These are phyloP conservation scores for Drosophila serrata DNA, from an alignment of 1,140 invertebrate species.

Conservation along the genomic window DNA sequence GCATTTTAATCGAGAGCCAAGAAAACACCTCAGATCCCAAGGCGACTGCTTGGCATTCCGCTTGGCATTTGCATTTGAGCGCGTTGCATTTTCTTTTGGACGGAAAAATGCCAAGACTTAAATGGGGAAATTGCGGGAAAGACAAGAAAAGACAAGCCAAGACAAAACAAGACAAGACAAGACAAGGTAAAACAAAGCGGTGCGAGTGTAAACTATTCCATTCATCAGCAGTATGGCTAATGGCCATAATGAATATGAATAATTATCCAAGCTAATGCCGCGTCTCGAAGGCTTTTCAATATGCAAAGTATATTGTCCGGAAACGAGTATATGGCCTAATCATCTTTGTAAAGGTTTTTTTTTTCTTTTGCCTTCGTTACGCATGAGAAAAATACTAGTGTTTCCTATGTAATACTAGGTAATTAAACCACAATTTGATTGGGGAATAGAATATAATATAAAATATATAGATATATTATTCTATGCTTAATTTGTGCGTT, in stretches of 20 bases:
- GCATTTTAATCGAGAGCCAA: constrained; percentile 65
- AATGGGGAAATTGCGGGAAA: constrained; percentile 28
- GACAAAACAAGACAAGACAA: not conserved
- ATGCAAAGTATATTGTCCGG: constrained; percentile 43
- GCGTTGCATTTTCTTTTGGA: constrained; percentile 48
- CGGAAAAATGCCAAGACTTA: constrained; percentile 33
- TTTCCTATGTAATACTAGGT: not conserved
- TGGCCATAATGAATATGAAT: constrained; percentile 57
- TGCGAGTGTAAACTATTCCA: constrained; percentile 47
- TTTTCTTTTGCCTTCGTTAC: constrained; percentile 2
- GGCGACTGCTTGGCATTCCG: constrained; percentile 40
- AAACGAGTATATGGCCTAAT: constrained; percentile 24
- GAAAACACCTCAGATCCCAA: constrained; percentile 46
- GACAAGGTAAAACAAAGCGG: constrained; percentile 6
- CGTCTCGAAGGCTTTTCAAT: constrained; percentile 39
- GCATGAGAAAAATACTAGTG: constrained; percentile 11
- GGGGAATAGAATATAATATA: not conserved
- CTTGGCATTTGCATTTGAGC: constrained; percentile 52
- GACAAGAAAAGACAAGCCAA: not conserved
- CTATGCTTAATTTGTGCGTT: not conserved
- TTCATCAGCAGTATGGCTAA: constrained; percentile 40
- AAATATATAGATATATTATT: not conserved
- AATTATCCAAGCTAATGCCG: constrained; percentile 34
- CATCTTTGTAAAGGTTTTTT: constrained; percentile 13
- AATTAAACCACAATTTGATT: constrained; percentile 2